phyloP scores from a whole-genome alignment of 2,113 vertebrate species.

The Percopsis transmontana region DNA sequence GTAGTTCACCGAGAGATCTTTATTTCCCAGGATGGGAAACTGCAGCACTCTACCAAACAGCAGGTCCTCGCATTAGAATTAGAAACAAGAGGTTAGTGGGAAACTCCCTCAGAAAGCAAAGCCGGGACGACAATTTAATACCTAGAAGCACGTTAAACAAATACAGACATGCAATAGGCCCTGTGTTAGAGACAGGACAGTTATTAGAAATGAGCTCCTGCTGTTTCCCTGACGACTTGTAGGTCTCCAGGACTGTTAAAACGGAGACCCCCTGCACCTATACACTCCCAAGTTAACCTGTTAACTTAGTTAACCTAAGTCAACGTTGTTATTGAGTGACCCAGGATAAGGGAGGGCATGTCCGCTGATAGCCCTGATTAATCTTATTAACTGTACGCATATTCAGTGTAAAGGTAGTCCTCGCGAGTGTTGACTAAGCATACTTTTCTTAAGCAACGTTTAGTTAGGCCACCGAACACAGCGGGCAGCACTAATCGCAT shows the following conservation, averaged over 20 bases:
- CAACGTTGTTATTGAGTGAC: constrained; percentile 9
- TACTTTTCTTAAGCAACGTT: no score
- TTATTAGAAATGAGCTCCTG: constrained; percentile 24
- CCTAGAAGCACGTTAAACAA: constrained; percentile 51
- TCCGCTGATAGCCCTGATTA: not conserved
- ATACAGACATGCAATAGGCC: constrained; percentile 48
- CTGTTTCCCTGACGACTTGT: constrained; percentile 41
- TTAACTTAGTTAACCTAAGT: no score
- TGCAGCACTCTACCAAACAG: constrained; percentile 28
- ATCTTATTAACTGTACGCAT: constrained; percentile 25
- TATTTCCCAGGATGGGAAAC: constrained; percentile 25
- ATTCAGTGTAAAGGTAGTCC: constrained; percentile 20
- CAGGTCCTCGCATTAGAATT: constrained; percentile 33
- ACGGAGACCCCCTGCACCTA: constrained; percentile 14
- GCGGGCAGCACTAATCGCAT: not conserved
- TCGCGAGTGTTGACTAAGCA: not conserved
- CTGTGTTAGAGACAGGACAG: constrained; percentile 28
- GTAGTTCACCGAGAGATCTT: constrained; percentile 43
- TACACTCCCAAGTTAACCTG: not conserved
- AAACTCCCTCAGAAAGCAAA: constrained; percentile 25
- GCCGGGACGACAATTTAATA: constrained; percentile 46
- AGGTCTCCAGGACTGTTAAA: constrained; percentile 19
- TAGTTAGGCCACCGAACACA: constrained; percentile 11
- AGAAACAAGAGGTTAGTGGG: constrained; percentile 18
- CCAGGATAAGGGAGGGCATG: not conserved